phyloP scores from a whole-genome alignment of 2,797 vertebrate species.

The Peromyscus aztecus region DNA sequence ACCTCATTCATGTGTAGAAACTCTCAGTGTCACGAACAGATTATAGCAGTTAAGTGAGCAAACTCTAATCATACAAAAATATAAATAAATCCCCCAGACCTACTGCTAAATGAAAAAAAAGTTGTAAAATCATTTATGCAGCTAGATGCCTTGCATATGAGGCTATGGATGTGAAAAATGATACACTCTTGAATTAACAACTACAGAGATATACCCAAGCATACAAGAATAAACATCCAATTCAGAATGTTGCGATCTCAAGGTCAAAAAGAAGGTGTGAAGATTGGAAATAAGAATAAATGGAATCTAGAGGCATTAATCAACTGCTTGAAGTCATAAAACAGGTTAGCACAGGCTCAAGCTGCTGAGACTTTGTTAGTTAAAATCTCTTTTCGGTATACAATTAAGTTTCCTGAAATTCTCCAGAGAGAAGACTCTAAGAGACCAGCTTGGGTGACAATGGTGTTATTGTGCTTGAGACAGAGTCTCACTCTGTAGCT shows the following conservation, averaged over 20 bases:
- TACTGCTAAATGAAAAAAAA: conserved; percentile 4
- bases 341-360: background rate
- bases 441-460: background rate
- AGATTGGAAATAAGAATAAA: background rate
- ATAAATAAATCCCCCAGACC: background rate
- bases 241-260: background rate
- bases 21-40: background rate
- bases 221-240: background rate
- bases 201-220: background rate
- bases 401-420: background rate
- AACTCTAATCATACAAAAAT: background rate
- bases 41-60: background rate
- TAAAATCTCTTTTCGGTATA: background rate
- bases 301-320: background rate
- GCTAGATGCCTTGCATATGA: background rate
- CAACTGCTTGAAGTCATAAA: background rate
- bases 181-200: background rate
- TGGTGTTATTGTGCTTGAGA: no score
- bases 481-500: background rate
- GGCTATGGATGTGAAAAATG: background rate
- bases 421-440: background rate
- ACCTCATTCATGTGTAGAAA: background rate
- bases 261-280: background rate
- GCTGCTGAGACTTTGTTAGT: background rate
- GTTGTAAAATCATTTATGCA: background rate